Conservation (phyloP, 1,140 invertebrate species). For the Homarus americanus region DNA sequence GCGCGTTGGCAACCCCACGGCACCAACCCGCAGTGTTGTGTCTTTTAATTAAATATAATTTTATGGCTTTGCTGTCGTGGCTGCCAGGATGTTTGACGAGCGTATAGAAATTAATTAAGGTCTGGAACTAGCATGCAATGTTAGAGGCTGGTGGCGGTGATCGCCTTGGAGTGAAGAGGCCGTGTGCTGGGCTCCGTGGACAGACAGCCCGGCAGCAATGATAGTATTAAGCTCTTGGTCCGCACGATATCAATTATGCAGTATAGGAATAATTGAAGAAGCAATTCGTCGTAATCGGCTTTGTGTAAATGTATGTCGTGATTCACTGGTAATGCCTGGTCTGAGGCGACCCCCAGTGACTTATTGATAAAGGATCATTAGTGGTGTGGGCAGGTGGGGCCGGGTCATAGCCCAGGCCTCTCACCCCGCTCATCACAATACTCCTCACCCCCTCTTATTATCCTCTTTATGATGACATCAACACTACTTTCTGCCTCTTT, state of each 20-base stretch:
- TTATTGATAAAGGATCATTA: slow-evolving; percentile 35
- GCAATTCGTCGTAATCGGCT: slow-evolving; percentile 69
- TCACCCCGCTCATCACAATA: neutral
- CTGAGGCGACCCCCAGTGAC: slow-evolving; percentile 18
- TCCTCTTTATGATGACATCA: too few relatives aligned
- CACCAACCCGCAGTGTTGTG: slow-evolving; percentile 14
- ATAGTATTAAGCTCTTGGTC: slow-evolving; percentile 26
- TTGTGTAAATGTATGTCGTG: slow-evolving; percentile 64
- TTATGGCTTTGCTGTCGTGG: slow-evolving; percentile 34
- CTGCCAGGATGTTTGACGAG: slow-evolving; percentile 36
- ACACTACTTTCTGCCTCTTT: too few relatives aligned
- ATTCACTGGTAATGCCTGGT: slow-evolving; percentile 21
- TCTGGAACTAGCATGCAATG: slow-evolving; percentile 35
- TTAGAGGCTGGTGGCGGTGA: neutral
- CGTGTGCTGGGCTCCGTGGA: too few relatives aligned
- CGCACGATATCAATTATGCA: slow-evolving; percentile 71
- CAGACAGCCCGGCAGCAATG: neutral
- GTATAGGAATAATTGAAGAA: slow-evolving; percentile 67
- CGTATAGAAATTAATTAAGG: slow-evolving; percentile 53
- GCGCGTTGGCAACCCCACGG: neutral
- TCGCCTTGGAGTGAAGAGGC: neutral
- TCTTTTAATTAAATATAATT: slow-evolving; percentile 56
- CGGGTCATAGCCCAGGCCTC: neutral
- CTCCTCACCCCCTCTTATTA: neutral
- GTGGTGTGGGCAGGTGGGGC: neutral